Evolutionary conservation across 2,113 vertebrate species (phyloP).

Genomic region (human (Homo sapiens)): DNA sequence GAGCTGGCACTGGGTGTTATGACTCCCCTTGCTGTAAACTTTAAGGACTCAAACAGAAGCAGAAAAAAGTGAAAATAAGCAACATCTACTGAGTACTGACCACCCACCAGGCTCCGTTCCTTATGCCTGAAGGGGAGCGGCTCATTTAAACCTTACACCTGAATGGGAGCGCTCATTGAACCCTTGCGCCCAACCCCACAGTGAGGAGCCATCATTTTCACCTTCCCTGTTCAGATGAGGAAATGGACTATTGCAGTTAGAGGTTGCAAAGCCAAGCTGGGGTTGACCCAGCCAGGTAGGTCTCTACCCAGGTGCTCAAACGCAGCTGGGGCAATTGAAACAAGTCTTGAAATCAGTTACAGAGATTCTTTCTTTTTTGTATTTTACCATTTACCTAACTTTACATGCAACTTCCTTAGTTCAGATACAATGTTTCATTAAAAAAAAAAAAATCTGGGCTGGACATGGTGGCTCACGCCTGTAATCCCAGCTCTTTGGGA

Average conservation of each 20-base stretch:
- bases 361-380: background rate
- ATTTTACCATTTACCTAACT: background rate
- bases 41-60: background rate
- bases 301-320: no score
- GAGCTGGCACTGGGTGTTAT: no score
- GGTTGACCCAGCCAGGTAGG: no score
- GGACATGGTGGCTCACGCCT: accelerated
- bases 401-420: background rate
- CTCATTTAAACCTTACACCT: background rate
- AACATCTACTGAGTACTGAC: background rate
- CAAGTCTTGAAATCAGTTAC: background rate
- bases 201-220: background rate
- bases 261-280: background rate
- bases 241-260: background rate
- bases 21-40: background rate
- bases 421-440: background rate
- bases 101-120: background rate
- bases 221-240: background rate
- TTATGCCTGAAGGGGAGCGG: background rate
- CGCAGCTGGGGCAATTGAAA: background rate
- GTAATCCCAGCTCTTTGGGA: no score
- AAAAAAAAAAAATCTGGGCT: no score
- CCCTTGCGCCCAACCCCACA: background rate
- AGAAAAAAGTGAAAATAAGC: background rate
- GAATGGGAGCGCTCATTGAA: background rate